Base-by-base conservation (phyloP, 2,888 invertebrate genomes). In the Seira ritae region DNA sequence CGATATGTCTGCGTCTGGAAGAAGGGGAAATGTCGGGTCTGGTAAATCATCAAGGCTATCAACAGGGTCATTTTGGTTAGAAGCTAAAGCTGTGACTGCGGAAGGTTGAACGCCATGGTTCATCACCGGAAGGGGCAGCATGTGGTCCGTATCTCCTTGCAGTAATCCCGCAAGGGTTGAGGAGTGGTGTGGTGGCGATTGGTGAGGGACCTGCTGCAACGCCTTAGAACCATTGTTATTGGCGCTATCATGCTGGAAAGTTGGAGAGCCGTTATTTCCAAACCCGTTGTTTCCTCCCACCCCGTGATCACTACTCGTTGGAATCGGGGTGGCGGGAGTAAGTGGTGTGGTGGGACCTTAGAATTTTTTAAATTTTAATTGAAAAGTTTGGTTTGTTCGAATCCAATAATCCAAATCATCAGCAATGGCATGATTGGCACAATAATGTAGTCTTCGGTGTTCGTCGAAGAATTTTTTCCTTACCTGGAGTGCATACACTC, bases 401-500 rank as follows among this genome's bases (percentile, higher is more conserved):
- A n/a, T n/a, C n/a, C n/a, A n/a, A n/a, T n/a, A n/a, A n/a, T n/a
- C n/a, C n/a, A n/a, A n/a, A n/a, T n/a, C n/a, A n/a, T n/a, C n/a
- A n/a, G n/a, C n/a, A n/a, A n/a, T n/a, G n/a, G n/a, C n/a, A n/a
- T n/a, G n/a, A n/a, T n/a, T n/a, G n/a, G n/a, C n/a, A n/a, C n/a
- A n/a, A n/a, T n/a, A n/a, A n/a, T n/a, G n/a, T n/a, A n/a, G n/a
- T n/a, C n/a, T n/a, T n/a, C n/a, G n/a, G n/a, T n/a, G n/a, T n/a
- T n/a, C n/a, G n/a, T n/a, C n/a, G n/a, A n/a, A n/a, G n/a, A n/a
- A n/a, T n/a, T n/a, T n/a, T n/a, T n/a, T n/a, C n/a, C n/a, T n/a
- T n/a, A n/a, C n/a, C 83, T 22, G 83, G 83, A 10, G 83, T 83
- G 20, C 83, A 83, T 12, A 83, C 83, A 69, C 83, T 83, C 22